phyloP scores from a whole-genome alignment of 2,113 vertebrate genomes.

The Empidonax alnorum region DNA sequence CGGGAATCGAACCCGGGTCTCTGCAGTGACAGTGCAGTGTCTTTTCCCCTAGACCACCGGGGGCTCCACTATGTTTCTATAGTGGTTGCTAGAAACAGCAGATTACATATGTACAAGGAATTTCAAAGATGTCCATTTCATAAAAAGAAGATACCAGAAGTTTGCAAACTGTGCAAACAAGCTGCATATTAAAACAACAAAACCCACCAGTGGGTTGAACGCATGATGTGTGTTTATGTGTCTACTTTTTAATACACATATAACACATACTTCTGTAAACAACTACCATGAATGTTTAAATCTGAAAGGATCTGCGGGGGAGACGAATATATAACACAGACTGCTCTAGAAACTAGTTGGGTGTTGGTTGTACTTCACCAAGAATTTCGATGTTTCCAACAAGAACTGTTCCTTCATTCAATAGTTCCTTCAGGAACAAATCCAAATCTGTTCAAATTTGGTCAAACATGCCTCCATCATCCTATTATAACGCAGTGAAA shows the following conservation, averaged over 20 bases:
- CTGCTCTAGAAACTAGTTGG: not conserved
- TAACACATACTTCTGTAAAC: not conserved
- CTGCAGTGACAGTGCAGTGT: no score
- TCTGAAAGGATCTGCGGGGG: not conserved
- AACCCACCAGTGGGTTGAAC: not conserved
- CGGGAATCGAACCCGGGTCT: no score
- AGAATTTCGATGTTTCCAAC: not conserved
- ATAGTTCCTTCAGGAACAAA: not conserved
- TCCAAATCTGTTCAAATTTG: not conserved
- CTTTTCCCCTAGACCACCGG: no score
- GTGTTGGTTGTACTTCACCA: not conserved
- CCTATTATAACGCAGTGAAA: not conserved
- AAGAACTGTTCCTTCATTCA: not conserved
- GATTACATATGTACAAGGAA: not conserved
- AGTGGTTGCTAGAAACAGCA: not conserved
- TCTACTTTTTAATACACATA: not conserved
- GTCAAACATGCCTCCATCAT: not conserved
- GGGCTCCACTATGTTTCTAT: not conserved
- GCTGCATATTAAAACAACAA: not conserved
- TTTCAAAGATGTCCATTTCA: not conserved
- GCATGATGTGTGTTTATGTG: not conserved
- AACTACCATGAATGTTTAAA: not conserved
- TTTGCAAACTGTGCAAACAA: not conserved
- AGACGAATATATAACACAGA: not conserved
- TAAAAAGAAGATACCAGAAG: not conserved